phyloP scores from a whole-genome alignment of 2,888 invertebrate species.

The Cantharis rustica region DNA sequence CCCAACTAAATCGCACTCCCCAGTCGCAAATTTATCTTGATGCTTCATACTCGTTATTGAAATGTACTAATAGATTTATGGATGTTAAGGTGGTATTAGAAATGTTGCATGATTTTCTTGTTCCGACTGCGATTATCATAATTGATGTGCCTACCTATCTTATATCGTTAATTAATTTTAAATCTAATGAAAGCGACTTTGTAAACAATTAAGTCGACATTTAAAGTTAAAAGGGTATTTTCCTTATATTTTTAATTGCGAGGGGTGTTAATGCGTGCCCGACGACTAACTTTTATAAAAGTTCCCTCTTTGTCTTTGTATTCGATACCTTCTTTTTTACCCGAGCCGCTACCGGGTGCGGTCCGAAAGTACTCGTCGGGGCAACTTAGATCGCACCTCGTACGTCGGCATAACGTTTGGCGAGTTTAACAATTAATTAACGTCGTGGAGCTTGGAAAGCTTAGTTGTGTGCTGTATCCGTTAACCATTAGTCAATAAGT shows the following conservation, averaged over 20 bases:
- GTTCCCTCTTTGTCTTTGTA: not conserved
- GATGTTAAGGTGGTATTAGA: constrained; percentile 1
- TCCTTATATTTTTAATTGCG: not conserved
- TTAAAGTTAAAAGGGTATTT: not conserved
- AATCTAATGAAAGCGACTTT: not conserved
- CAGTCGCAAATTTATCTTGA: constrained; percentile 24
- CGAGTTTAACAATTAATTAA: not conserved
- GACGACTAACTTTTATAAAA: not conserved
- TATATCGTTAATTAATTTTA: not conserved
- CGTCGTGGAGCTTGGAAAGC: not conserved
- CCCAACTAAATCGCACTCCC: constrained; percentile 26
- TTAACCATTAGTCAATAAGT: constrained; percentile 21
- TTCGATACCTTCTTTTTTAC: not conserved
- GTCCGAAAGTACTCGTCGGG: not conserved
- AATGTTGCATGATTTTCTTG: not conserved
- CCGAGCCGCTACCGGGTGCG: not conserved
- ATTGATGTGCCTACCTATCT: not conserved
- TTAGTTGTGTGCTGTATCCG: not conserved
- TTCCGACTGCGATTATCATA: not conserved
- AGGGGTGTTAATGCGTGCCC: not conserved
- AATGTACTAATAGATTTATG: constrained; percentile 23
- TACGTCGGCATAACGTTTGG: not conserved
- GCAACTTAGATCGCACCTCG: too few species aligned
- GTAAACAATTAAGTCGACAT: not conserved
- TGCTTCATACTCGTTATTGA: constrained; percentile 22